Percentiles rank a stretch among this genome's conserved stretches.
Evolutionary conservation across 2,888 invertebrate genomes (phyloP).

Genomic region (Pandemis heparana): DNA sequence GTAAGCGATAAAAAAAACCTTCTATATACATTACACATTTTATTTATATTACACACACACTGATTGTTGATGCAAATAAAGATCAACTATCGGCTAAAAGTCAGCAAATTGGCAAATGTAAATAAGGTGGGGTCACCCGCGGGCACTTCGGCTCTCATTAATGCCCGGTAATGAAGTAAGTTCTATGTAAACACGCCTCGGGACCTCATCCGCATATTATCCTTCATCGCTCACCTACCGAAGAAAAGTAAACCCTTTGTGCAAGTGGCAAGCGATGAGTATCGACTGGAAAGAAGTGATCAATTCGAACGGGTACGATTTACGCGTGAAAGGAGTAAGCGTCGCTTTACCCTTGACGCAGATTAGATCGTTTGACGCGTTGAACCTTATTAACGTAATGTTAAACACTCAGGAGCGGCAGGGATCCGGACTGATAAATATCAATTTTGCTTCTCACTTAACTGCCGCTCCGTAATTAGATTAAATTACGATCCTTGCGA

Average conservation of each 20-base stretch:
- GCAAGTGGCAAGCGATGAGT: slow-evolving; percentile 52
- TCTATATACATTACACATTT: not conserved
- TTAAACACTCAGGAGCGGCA: slow-evolving; percentile 53
- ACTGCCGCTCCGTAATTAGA: slow-evolving; percentile 32
- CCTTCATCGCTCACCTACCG: slow-evolving; percentile 64
- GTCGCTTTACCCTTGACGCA: slow-evolving; percentile 65
- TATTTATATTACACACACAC: not conserved
- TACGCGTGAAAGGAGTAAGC: slow-evolving; percentile 67
- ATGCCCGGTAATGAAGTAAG: slow-evolving; percentile 80
- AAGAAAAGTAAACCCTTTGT: slow-evolving; percentile 66
- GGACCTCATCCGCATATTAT: slow-evolving; percentile 72
- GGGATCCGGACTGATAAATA: slow-evolving; percentile 44
- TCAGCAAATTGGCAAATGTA: slow-evolving; percentile 62
- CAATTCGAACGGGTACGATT: slow-evolving; percentile 65
- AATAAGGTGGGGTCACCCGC: slow-evolving; percentile 66
- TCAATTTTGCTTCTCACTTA: slow-evolving; percentile 38
- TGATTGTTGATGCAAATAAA: slow-evolving; percentile 20
- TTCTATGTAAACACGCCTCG: slow-evolving; percentile 80
- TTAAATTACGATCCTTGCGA: slow-evolving; percentile 18
- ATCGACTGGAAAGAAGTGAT: slow-evolving; percentile 52
- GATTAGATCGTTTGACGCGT: slow-evolving; percentile 71
- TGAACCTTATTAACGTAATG: slow-evolving; percentile 67
- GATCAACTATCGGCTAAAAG: slow-evolving; percentile 51
- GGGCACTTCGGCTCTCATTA: slow-evolving; percentile 73
- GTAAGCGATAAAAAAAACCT: slow-evolving; percentile 66